These are phyloP conservation scores for Chesias legatella DNA, from an alignment of 2,888 invertebrate genomes.

Conservation along the genomic window DNA sequence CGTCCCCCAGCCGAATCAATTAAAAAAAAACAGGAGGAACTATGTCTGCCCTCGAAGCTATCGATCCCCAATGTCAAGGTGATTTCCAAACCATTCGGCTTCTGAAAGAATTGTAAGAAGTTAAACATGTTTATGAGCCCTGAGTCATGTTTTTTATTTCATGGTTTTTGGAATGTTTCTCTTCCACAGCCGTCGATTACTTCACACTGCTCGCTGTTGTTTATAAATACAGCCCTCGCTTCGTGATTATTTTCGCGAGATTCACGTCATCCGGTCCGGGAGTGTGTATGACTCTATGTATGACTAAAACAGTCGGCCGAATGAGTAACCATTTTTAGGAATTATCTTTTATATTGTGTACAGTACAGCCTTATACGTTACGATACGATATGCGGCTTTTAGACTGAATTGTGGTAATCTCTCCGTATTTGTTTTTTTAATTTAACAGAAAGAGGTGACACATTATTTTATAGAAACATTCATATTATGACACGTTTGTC, in stretches of 20 bases:
- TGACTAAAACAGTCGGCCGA: constrained; percentile 60
- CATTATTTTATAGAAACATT: too few species aligned
- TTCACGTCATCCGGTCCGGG: constrained; percentile 63
- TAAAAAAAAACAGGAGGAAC: too few species aligned
- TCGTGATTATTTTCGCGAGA: constrained; percentile 61
- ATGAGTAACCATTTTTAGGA: constrained; percentile 53
- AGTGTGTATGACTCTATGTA: constrained; percentile 61
- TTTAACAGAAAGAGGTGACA: too few species aligned
- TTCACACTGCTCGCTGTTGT: constrained; percentile 48
- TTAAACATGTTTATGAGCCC: constrained; percentile 33
- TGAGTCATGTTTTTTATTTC: constrained; percentile 29
- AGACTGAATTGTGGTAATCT: not conserved
- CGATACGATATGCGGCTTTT: not conserved
- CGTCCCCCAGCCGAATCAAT: too few species aligned
- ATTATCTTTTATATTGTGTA: too few species aligned
- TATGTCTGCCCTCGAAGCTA: too few species aligned
- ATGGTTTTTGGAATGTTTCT: constrained; percentile 35
- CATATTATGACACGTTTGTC: too few species aligned
- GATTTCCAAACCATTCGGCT: constrained; percentile 11
- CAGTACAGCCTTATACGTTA: too few species aligned
- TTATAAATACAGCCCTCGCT: constrained; percentile 56
- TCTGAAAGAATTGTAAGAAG: constrained; percentile 26
- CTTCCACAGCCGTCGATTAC: constrained; percentile 43
- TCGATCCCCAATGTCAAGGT: constrained; percentile 20
- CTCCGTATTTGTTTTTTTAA: too few species aligned